Base-by-base conservation (phyloP, 1,140 invertebrate species). In the Drosophila hydei region DNA sequence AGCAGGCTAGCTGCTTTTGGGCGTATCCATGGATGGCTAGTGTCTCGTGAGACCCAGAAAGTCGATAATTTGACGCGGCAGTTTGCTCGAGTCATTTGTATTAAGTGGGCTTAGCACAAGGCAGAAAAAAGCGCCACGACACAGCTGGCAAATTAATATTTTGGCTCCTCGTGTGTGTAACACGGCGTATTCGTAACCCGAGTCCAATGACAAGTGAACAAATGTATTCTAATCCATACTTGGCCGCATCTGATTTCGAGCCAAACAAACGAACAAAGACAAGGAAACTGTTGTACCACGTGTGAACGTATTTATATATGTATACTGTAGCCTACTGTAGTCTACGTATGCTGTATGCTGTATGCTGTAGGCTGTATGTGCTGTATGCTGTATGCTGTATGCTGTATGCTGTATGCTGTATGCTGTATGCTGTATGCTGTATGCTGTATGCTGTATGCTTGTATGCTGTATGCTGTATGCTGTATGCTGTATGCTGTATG, bases 111-210 rank as follows among this genome's bases (percentile, higher is more conserved):
- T 47, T 48, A 60, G 23, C 27, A 47, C 14, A n/a, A 16, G 3
- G 12, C 16, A 16, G 5, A 45, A 25, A n/a, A 27, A 56, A 60
- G 63, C 51, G 48, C 27, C 52, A 12, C 12, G 52, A 9, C 69
- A 45, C 62, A 72, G 69, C 62, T 72, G 62, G 43, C 27, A 87
- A 85, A 85, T 85, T 80, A 85, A 87, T 85, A 87, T 80, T n/a
- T 85, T 87, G 81, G 64, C 80, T 77, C 80, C 81, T 33, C 30
- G 30, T 33, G 11, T 42, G 38, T 77, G 81, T 50, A 67, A 55
- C 30, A 25, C 48, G 62, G 23, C 63, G 67, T 64, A 78, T 69
- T 72, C 69, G 75, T 72, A 83, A 73, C 62, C 61, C 60, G 48
- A 58, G 51, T 25, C 43, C 48, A 43, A 63, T 6, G 56, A 56